Evolutionary conservation across 2,888 invertebrate genomes (phyloP).

Genomic region (Aphidoletes aphidimyza): DNA sequence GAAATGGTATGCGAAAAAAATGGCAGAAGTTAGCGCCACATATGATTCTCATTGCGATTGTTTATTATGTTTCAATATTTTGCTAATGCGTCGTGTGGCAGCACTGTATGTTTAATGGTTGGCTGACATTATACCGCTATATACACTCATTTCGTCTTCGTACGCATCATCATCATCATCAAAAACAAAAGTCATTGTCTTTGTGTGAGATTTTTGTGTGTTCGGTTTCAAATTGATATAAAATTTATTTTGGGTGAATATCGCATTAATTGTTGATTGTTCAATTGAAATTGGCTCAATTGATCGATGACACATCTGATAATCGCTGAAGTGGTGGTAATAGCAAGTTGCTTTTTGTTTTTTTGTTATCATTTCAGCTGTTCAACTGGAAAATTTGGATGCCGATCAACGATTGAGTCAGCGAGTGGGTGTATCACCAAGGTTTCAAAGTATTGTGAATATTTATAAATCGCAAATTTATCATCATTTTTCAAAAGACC

Average conservation of each 20-base stretch:
- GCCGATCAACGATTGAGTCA: slow-evolving; percentile 47
- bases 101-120: background rate
- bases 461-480: slow-evolving; percentile 52
- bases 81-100: slow-evolving; percentile 44
- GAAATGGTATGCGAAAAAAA: background rate
- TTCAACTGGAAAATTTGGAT: slow-evolving; percentile 47
- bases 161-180: slow-evolving; percentile 53
- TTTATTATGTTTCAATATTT: background rate
- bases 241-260: slow-evolving; percentile 37
- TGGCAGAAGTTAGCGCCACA: slow-evolving; percentile 10
- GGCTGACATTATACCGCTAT: slow-evolving; percentile 53
- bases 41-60: background rate
- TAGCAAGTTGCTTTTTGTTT: background rate
- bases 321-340: background rate
- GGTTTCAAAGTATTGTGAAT: slow-evolving; percentile 53
- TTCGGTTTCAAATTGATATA: background rate
- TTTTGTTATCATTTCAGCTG: slow-evolving; percentile 28
- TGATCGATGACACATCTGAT: background rate
- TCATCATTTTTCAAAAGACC: background rate
- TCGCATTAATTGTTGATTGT: slow-evolving; percentile 14
- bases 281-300: background rate
- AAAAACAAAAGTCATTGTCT: slow-evolving; percentile 40
- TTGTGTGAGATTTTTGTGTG: background rate
- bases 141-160: slow-evolving; percentile 21
- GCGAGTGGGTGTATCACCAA: slow-evolving; percentile 54